Evolutionary conservation across 2,888 invertebrate genomes (phyloP).

Genomic region (Baronia brevicornis): DNA sequence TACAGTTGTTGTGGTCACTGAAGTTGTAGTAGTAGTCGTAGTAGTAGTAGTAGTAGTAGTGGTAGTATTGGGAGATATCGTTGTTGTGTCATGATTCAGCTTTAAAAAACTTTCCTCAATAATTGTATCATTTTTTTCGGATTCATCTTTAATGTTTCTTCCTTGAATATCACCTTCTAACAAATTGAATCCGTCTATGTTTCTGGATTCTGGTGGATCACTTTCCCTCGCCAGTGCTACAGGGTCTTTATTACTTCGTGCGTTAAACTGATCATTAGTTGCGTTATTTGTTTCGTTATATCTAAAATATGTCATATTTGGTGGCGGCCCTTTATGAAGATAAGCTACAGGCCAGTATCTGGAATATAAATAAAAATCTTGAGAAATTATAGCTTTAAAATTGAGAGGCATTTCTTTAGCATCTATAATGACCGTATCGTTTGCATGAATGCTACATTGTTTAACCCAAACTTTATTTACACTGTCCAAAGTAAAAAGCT

Average conservation of each 20-base stretch:
- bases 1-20: constrained; percentile 23
- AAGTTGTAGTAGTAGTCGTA: constrained; percentile 23
- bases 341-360: constrained; percentile 88
- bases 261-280: constrained; percentile 2
- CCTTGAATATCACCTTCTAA: constrained; percentile 20
- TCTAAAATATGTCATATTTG: constrained; percentile 78
- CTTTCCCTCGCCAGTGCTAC: constrained; percentile 6
- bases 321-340: constrained; percentile 86
- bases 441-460: no score
- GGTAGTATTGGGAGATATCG: constrained; percentile 23
- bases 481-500: no score
- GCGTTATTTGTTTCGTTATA: constrained; percentile 45
- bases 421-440: no score
- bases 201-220: constrained; percentile 15
- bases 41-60: constrained; percentile 21
- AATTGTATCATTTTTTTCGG: constrained; percentile 44
- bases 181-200: constrained; percentile 4
- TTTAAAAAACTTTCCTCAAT: constrained; percentile 29
- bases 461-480: no score
- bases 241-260: no score
- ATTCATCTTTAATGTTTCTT: constrained; percentile 42
- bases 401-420: no score
- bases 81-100: constrained; percentile 23
- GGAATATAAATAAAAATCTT: constrained; percentile 19
- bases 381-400: no score